These are phyloP conservation scores for Ceyx margarethae DNA, from an alignment of 2,113 vertebrate species.

Conservation along the genomic window DNA sequence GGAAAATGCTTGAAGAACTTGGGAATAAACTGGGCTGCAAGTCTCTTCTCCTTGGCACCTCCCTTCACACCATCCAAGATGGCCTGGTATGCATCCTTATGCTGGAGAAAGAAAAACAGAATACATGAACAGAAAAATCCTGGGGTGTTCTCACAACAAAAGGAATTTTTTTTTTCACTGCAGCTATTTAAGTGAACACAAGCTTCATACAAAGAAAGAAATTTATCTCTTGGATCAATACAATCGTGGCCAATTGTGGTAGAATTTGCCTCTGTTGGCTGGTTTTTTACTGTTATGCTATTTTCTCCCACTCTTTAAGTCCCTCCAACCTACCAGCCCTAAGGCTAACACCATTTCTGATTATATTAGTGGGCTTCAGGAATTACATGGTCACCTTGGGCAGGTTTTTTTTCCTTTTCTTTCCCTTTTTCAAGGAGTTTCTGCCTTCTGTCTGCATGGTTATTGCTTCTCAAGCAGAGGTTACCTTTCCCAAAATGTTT, in stretches of 20 bases:
- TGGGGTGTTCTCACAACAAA: background rate
- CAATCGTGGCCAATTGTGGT: background rate
- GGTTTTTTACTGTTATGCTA: background rate
- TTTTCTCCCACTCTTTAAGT: background rate
- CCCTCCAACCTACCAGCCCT: background rate
- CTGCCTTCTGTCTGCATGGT: background rate
- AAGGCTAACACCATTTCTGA: background rate
- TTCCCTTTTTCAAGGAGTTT: background rate
- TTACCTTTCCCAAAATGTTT: background rate
- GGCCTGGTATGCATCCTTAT: constrained; percentile 95
- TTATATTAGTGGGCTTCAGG: background rate
- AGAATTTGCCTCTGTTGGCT: background rate
- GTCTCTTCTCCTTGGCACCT: constrained; percentile 95
- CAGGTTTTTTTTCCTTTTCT: background rate
- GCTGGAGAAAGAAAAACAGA: constrained; percentile 72
- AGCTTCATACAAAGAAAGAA: background rate
- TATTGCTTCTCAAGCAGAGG: background rate
- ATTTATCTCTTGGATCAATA: background rate
- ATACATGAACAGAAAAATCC: background rate
- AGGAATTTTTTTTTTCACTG: background rate
- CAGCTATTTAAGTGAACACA: background rate
- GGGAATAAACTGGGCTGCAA: constrained; percentile 97
- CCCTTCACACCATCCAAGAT: constrained; percentile 96
- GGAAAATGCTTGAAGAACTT: constrained; percentile 99
- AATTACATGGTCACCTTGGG: background rate